These are phyloP conservation scores for Forbesichthys papilliferus DNA, from an alignment of 2,113 vertebrate species.

Conservation along the genomic window DNA sequence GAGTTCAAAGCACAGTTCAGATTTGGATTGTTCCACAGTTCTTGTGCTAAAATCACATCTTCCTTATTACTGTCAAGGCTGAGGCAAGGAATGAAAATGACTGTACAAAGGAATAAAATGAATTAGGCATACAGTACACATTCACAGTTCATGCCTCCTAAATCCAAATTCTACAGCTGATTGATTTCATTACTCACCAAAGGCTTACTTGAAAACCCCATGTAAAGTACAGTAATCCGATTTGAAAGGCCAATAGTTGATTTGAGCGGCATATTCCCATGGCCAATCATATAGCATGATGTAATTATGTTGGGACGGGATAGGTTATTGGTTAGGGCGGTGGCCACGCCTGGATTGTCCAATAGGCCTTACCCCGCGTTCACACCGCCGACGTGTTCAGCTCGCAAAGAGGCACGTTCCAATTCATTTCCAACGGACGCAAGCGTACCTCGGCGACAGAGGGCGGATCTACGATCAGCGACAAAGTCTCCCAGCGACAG, in stretches of 20 bases:
- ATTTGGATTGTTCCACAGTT: background rate
- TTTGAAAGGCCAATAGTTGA: background rate
- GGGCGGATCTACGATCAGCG: too few species aligned
- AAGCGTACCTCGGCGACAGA: too few species aligned
- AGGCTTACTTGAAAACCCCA: background rate
- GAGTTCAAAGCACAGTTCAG: background rate
- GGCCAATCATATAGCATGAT: background rate
- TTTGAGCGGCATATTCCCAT: background rate
- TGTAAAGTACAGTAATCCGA: background rate
- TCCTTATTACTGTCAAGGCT: background rate
- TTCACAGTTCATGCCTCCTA: background rate
- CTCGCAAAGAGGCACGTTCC: too few species aligned
- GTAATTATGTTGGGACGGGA: background rate
- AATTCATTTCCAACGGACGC: too few species aligned
- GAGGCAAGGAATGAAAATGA: background rate
- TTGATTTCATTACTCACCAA: background rate
- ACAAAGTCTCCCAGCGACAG: too few species aligned
- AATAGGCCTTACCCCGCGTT: too few species aligned
- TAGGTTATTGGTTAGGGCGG: background rate
- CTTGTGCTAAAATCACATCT: background rate
- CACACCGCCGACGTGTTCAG: too few species aligned
- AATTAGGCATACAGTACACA: background rate
- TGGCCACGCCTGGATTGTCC: too few species aligned
- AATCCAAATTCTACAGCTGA: background rate
- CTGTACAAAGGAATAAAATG: background rate